A percentile compares a stretch with the other conserved stretches of the same genome.
phyloP scores from a whole-genome alignment of 2,888 invertebrate genomes.

The Falcaria lacertinaria region DNA sequence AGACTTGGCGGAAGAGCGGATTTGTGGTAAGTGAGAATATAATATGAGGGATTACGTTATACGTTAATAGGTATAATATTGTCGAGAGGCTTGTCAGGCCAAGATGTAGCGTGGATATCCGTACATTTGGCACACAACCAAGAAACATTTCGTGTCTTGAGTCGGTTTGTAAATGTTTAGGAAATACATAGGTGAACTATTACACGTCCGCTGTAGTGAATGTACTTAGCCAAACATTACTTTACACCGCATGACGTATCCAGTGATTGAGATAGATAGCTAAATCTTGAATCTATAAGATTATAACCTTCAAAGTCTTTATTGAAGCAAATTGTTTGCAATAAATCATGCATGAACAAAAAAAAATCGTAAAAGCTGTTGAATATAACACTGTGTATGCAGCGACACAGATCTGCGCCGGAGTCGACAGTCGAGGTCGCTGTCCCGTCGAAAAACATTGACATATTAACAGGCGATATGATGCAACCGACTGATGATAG shows the following conservation, averaged over 20 bases:
- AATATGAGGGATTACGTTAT: slow-evolving; percentile 31
- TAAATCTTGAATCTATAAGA: too few species aligned
- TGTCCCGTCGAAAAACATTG: slow-evolving; percentile 34
- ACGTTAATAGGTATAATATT: slow-evolving; percentile 49
- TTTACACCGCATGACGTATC: too few species aligned
- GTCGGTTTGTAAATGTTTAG: slow-evolving; percentile 20
- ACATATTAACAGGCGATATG: slow-evolving; percentile 36
- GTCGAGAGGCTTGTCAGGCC: slow-evolving; percentile 25
- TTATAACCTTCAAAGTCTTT: too few species aligned
- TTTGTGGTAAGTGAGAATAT: slow-evolving; percentile 31
- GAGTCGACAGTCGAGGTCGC: slow-evolving; percentile 24
- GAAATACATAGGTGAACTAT: slow-evolving; percentile 5
- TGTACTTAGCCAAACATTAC: too few species aligned
- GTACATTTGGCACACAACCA: slow-evolving; percentile 38
- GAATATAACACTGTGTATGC: not conserved
- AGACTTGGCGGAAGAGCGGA: too few species aligned
- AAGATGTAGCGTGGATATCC: slow-evolving; percentile 49
- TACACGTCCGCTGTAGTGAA: too few species aligned
- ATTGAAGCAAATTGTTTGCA: not conserved
- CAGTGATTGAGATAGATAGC: too few species aligned
- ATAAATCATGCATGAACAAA: slow-evolving; percentile 13
- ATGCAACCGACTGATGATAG: slow-evolving; percentile 27
- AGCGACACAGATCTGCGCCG: slow-evolving; percentile 16
- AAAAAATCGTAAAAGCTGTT: too few species aligned
- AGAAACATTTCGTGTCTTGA: slow-evolving; percentile 26